Conservation (phyloP, 2,888 invertebrate species). For the Osmoderma eremita region DNA sequence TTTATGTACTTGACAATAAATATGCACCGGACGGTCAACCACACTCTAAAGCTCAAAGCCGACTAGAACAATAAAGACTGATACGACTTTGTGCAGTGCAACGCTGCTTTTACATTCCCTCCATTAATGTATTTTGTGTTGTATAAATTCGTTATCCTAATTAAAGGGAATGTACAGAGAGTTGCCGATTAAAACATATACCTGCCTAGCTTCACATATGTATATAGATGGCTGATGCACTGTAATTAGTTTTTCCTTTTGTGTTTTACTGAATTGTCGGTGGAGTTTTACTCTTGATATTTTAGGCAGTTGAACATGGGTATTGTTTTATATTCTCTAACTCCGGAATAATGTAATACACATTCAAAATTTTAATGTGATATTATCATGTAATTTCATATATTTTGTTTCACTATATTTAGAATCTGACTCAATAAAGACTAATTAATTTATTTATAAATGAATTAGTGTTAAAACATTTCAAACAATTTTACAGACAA, state of each 20-base stretch:
- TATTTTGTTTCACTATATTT: too few species aligned
- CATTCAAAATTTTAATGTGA: too few species aligned
- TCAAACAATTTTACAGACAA: too few species aligned
- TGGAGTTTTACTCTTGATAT: too few species aligned
- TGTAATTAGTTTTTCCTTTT: conserved; percentile 1
- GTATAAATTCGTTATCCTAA: conserved; percentile 40
- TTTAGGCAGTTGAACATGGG: neutral
- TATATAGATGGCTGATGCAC: neutral
- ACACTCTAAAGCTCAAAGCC: conserved; percentile 23
- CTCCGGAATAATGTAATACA: too few species aligned
- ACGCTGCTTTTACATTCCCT: conserved; percentile 10
- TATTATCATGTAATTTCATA: too few species aligned
- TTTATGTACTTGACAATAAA: too few species aligned
- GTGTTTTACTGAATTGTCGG: conserved; percentile 5
- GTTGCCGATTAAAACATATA: conserved; percentile 10
- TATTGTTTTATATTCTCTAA: too few species aligned
- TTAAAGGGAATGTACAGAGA: conserved; percentile 28
- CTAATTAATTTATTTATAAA: too few species aligned
- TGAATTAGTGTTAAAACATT: too few species aligned
- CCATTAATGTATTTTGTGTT: conserved; percentile 31
- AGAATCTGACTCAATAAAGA: too few species aligned
- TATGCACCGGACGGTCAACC: too few species aligned
- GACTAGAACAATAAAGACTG: conserved; percentile 15
- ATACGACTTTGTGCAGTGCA: conserved; percentile 3
- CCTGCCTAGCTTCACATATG: neutral